phyloP scores from a whole-genome alignment of 2,888 invertebrate genomes.

The Mythimna loreyi region DNA sequence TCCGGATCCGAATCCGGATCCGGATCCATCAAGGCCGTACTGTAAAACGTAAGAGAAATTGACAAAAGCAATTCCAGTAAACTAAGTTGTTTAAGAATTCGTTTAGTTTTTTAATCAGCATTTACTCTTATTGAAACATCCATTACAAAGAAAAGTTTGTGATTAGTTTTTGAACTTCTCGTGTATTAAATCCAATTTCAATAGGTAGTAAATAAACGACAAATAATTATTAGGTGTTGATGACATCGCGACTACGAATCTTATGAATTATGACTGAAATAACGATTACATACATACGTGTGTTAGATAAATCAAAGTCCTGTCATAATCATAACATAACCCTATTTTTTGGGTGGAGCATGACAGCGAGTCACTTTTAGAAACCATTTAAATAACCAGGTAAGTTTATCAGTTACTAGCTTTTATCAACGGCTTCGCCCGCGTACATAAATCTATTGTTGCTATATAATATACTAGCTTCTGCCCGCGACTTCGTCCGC shows the following conservation, averaged over 20 bases:
- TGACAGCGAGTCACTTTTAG: too few relatives aligned
- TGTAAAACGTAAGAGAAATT: neutral
- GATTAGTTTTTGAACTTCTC: slow-evolving; percentile 19
- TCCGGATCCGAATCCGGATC: too few relatives aligned
- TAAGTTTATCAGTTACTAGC: too few relatives aligned
- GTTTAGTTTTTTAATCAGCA: slow-evolving; percentile 45
- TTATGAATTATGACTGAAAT: neutral
- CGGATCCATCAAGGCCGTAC: too few relatives aligned
- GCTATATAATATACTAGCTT: too few relatives aligned
- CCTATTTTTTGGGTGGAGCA: too few relatives aligned
- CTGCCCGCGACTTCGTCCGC: too few relatives aligned
- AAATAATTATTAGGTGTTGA: neutral
- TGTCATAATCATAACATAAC: too few relatives aligned
- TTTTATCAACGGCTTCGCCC: too few relatives aligned
- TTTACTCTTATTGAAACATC: slow-evolving; percentile 12
- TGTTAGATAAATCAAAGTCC: too few relatives aligned
- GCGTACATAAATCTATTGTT: too few relatives aligned
- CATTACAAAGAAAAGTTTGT: slow-evolving; percentile 31
- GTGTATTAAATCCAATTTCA: neutral
- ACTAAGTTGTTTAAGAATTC: slow-evolving; percentile 7
- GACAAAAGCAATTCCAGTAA: slow-evolving; percentile 19
- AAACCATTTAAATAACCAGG: too few relatives aligned
- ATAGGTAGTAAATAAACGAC: slow-evolving; percentile 16
- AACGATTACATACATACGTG: neutral
- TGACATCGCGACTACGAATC: neutral